These are phyloP conservation scores for Macropus fuliginosus DNA, from an alignment of 2,797 vertebrate species.

Conservation along the genomic window DNA sequence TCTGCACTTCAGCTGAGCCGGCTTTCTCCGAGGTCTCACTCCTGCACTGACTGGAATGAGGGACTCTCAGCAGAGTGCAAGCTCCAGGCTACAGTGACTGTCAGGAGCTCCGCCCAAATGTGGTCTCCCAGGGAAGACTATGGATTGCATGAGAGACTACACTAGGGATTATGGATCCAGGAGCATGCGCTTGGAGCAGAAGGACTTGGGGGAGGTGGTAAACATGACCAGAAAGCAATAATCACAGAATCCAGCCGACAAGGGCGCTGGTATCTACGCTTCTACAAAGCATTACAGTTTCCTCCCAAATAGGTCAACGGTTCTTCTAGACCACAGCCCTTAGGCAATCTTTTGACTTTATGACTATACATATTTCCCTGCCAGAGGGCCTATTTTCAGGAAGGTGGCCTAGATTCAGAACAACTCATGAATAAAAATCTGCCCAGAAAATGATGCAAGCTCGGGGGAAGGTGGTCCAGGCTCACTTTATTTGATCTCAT, in stretches of 20 bases:
- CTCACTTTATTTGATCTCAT: slow-evolving; percentile 93
- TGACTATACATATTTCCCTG: background rate
- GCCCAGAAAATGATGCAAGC: background rate
- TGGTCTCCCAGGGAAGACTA: too few species aligned
- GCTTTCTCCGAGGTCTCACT: too few species aligned
- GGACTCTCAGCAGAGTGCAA: too few species aligned
- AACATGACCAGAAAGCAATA: background rate
- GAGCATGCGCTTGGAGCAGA: background rate
- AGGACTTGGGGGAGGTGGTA: background rate
- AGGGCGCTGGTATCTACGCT: background rate
- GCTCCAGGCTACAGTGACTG: too few species aligned
- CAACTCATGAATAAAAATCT: background rate
- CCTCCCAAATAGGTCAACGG: background rate
- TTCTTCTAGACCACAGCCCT: background rate
- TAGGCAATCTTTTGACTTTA: background rate
- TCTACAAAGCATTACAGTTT: background rate
- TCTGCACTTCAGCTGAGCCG: too few species aligned
- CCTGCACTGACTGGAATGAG: too few species aligned
- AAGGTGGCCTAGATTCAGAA: background rate
- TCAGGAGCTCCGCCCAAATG: too few species aligned
- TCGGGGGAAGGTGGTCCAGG: background rate
- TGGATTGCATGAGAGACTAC: too few species aligned
- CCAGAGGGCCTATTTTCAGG: background rate
- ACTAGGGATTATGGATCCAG: too few species aligned
- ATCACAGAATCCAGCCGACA: too few species aligned